These are phyloP conservation scores for Ochropleura leucogaster DNA, from an alignment of 2,888 invertebrate genomes.

Conservation along the genomic window DNA sequence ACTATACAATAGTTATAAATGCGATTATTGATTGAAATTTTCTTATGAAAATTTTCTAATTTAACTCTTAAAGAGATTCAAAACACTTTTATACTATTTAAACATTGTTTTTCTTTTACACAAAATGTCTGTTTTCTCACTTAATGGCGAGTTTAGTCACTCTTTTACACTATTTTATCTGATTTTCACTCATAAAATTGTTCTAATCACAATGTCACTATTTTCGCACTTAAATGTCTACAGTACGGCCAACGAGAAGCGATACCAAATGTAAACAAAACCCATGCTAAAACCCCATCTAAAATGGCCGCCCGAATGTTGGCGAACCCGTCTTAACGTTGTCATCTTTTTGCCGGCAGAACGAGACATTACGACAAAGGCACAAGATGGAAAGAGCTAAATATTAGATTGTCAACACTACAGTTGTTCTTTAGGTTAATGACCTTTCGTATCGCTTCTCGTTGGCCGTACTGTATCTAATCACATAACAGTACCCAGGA, in stretches of 20 bases:
- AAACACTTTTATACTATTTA: not conserved
- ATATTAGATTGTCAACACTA: no score
- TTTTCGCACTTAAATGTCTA: not conserved
- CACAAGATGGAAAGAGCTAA: no score
- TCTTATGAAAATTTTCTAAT: not conserved
- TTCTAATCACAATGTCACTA: slow-evolving; percentile 5
- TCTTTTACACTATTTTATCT: not conserved
- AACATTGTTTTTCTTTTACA: not conserved
- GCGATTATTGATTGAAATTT: not conserved
- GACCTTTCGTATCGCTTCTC: no score
- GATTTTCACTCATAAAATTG: not conserved
- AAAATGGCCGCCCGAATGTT: no score
- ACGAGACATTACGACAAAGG: no score
- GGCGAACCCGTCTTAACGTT: no score
- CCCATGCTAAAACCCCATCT: no score
- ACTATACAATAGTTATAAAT: not conserved
- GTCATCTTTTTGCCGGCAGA: no score
- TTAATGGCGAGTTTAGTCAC: not conserved
- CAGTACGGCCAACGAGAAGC: no score
- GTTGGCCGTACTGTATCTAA: no score
- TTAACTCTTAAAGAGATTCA: not conserved
- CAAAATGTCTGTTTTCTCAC: not conserved
- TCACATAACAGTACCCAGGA: not conserved
- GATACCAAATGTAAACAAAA: no score
- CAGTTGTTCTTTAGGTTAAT: no score